These are phyloP conservation scores for Haliaeetus leucogaster DNA, from an alignment of 2,113 vertebrate genomes.

Conservation along the genomic window DNA sequence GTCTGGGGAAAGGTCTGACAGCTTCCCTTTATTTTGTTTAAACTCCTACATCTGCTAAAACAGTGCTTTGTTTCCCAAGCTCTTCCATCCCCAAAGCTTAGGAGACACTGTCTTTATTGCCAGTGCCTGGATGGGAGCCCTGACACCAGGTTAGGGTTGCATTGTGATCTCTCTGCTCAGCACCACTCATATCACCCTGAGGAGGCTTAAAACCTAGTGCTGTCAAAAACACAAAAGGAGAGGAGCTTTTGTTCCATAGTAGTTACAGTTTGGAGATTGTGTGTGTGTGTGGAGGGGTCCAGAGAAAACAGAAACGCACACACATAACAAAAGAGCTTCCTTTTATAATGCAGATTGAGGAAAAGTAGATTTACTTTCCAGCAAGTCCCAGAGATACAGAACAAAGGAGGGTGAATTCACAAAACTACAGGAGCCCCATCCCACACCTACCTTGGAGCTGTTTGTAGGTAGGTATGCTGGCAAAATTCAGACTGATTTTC, in stretches of 20 bases:
- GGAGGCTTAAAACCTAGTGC: not conserved
- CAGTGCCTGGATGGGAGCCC: not conserved
- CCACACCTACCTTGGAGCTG: not conserved
- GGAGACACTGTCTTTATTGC: not conserved
- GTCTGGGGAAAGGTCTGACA: not conserved
- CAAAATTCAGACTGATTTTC: not conserved
- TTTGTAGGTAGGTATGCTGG: not conserved
- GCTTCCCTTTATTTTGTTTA: not conserved
- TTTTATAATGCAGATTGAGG: not conserved
- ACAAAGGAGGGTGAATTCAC: not conserved
- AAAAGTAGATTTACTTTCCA: not conserved
- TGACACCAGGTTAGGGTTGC: not conserved
- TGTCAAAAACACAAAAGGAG: not conserved
- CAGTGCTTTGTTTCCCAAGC: not conserved
- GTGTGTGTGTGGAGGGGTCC: not conserved
- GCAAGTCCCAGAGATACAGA: not conserved
- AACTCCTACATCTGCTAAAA: not conserved
- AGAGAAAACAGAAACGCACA: not conserved
- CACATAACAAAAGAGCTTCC: not conserved
- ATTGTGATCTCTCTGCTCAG: not conserved
- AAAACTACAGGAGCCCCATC: not conserved
- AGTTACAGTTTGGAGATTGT: not conserved
- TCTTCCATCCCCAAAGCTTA: not conserved
- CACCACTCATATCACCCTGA: not conserved
- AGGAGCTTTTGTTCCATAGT: not conserved